Conservation (phyloP, 2,888 invertebrate genomes). For the Myathropa florea region DNA sequence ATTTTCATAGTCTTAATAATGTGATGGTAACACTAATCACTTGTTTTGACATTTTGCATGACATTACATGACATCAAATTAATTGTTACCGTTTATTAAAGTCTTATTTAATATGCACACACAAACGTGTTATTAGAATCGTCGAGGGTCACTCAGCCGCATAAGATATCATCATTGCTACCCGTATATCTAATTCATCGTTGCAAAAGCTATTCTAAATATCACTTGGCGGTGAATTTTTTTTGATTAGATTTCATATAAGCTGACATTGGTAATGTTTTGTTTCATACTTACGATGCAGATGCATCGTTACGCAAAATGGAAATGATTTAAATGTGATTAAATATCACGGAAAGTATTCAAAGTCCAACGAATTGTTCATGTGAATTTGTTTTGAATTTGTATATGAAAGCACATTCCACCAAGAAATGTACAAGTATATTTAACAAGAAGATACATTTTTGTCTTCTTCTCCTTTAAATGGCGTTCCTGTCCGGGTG, state of each 20-base stretch:
- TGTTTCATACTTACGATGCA: not conserved
- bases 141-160: not conserved
- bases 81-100: not conserved
- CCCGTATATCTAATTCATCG: conserved; percentile 16
- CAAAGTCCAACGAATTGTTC: no score
- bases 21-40: no score
- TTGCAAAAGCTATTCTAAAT: conserved; percentile 4
- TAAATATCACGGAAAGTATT: no score
- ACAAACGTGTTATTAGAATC: not conserved
- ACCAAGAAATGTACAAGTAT: no score
- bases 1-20: no score
- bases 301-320: not conserved
- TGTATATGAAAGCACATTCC: no score
- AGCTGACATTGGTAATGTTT: conserved; percentile 41
- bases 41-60: no score
- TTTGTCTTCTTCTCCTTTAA: no score
- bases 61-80: not conserved
- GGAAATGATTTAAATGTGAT: no score
- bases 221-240: conserved; percentile 24
- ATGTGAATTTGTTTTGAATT: no score
- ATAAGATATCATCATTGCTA: conserved; percentile 25
- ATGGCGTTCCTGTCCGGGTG: no score
- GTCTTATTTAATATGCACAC: conserved; percentile 16
- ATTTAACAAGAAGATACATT: no score
- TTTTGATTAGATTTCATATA: conserved; percentile 39